A percentile compares a stretch with the other conserved stretches of the same genome.
Conservation (phyloP, 2,888 invertebrate genomes). For the Pammene fasciana region DNA sequence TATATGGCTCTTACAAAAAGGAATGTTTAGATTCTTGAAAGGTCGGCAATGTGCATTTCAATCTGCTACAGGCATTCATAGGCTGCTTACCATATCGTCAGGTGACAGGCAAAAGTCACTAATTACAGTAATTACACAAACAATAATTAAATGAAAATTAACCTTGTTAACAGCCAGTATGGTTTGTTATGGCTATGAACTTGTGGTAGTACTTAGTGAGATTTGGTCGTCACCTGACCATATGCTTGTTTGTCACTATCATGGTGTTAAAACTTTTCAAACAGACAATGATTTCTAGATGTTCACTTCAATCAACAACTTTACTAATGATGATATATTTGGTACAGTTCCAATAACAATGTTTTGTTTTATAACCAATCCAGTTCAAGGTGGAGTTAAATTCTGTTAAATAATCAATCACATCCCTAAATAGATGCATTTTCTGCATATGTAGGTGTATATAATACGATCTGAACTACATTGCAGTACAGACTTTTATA, state of each 20-base stretch:
- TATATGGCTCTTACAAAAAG: too few species aligned
- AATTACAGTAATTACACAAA: too few species aligned
- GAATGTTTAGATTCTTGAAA: too few species aligned
- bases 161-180: too few species aligned
- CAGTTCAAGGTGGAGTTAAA: slow-evolving; percentile 13
- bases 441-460: background rate
- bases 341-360: slow-evolving; percentile 1
- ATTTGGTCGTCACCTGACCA: too few species aligned
- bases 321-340: background rate
- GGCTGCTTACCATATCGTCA: too few species aligned
- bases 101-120: too few species aligned
- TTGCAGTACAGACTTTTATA: background rate
- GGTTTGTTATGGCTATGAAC: too few species aligned
- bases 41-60: too few species aligned
- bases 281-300: background rate
- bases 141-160: too few species aligned
- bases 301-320: background rate
- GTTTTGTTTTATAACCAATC: background rate
- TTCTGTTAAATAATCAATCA: background rate
- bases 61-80: too few species aligned
- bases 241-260: background rate
- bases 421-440: background rate
- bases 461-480: background rate
- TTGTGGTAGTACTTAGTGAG: too few species aligned
- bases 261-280: background rate